Percentiles rank a stretch among this genome's conserved stretches.
These are phyloP conservation scores for Dolichomitus sp. DNA, from an alignment of 2,888 invertebrate genomes.

Conservation along the genomic window DNA sequence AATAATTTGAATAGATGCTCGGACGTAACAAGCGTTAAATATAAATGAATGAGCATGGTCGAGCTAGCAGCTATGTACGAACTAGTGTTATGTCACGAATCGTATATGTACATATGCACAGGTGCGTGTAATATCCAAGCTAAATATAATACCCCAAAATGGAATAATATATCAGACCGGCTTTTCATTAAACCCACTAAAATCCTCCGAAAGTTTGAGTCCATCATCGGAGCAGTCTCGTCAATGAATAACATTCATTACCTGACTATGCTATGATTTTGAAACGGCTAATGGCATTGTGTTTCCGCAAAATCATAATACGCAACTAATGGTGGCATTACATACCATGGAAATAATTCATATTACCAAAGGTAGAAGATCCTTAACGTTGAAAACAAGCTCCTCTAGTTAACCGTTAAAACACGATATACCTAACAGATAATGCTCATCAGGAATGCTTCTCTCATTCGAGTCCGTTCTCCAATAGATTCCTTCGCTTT, in stretches of 20 bases:
- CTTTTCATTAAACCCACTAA: slow-evolving; percentile 38
- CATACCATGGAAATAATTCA: neutral
- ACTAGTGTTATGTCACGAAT: slow-evolving; percentile 2
- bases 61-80: neutral
- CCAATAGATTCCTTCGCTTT: neutral
- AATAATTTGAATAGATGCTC: slow-evolving; percentile 58
- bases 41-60: slow-evolving; percentile 45
- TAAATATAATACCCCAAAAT: slow-evolving; percentile 31
- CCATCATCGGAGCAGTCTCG: slow-evolving; percentile 19
- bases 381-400: neutral
- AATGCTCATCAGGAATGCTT: slow-evolving; percentile 10
- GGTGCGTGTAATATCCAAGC: slow-evolving; percentile 2
- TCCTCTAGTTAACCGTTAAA: neutral
- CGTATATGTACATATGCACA: neutral
- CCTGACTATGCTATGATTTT: no score
- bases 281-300: neutral
- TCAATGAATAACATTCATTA: slow-evolving; percentile 15
- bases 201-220: neutral
- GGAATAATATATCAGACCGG: slow-evolving; percentile 41
- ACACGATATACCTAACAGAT: neutral
- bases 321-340: neutral
- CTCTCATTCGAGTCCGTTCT: neutral
- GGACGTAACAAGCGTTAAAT: slow-evolving; percentile 53
- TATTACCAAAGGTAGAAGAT: neutral
- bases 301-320: neutral